Evolutionary conservation across 1,140 invertebrate genomes (phyloP).

Genomic region (Elysia chlorotica): DNA sequence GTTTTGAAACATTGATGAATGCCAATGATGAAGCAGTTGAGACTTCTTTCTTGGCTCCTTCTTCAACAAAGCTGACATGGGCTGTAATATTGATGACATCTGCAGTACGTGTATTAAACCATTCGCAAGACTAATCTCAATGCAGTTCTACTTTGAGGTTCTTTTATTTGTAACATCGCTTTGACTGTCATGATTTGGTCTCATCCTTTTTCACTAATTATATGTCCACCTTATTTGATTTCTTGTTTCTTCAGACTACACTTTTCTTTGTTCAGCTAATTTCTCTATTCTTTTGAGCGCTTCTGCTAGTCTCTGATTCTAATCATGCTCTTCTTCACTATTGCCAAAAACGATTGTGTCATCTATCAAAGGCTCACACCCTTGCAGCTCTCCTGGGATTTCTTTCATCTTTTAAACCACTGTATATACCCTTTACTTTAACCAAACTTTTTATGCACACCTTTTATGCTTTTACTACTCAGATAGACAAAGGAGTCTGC

Average conservation of each 20-base stretch:
- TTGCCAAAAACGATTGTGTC: conserved; percentile 41
- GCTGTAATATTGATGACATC: conserved; percentile 15
- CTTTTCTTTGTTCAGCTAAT: conserved; percentile 54
- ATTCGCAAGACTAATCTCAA: conserved; percentile 6
- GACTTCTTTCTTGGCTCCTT: conserved; percentile 24
- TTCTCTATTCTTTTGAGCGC: conserved; percentile 38
- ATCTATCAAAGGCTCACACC: conserved; percentile 30
- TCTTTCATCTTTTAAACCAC: conserved; percentile 25
- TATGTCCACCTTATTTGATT: conserved; percentile 25
- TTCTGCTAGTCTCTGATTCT: conserved; percentile 28
- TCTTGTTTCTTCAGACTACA: conserved; percentile 40
- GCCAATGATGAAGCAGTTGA: conserved; percentile 18
- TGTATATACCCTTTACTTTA: too few relatives aligned
- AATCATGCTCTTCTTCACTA: conserved; percentile 32
- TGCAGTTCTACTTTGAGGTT: conserved; percentile 35
- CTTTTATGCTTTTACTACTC: too few relatives aligned
- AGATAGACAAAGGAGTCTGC: too few relatives aligned
- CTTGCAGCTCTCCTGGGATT: conserved; percentile 19
- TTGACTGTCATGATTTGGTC: conserved; percentile 53
- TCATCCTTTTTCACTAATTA: conserved; percentile 16
- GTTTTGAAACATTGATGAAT: conserved; percentile 26
- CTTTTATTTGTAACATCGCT: conserved; percentile 32
- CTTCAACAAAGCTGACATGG: conserved; percentile 23
- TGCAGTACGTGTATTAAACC: conserved; percentile 26
- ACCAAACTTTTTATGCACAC: too few relatives aligned